A percentile compares a stretch with the other conserved stretches of the same genome.
Conservation (phyloP, 2,888 invertebrate species). For the Terebella lapidaria region DNA sequence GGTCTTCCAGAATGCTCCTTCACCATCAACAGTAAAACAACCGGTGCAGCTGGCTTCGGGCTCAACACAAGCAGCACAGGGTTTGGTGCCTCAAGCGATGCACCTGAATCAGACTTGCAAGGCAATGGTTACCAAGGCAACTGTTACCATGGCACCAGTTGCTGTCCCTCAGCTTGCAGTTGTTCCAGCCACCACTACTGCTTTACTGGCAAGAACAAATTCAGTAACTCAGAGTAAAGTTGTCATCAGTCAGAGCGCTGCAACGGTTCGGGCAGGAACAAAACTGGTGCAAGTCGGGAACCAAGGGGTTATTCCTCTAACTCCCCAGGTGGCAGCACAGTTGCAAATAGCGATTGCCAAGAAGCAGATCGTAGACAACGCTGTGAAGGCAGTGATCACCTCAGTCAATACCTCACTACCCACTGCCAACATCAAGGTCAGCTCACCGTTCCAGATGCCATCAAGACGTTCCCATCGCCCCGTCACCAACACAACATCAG, state of each 20-base stretch:
- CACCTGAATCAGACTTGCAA: background rate
- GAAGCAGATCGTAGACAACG: slow-evolving; percentile 27
- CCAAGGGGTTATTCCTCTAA: background rate
- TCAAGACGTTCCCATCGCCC: slow-evolving; percentile 9
- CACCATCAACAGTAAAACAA: background rate
- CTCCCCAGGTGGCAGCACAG: slow-evolving; percentile 2
- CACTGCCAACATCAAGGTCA: slow-evolving; percentile 42
- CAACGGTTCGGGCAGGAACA: too few species aligned
- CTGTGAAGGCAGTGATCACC: slow-evolving; percentile 33
- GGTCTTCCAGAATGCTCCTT: background rate
- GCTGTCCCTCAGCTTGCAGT: too few species aligned
- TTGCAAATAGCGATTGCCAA: slow-evolving; percentile 1
- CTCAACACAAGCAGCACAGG: background rate
- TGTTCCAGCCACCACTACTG: too few species aligned
- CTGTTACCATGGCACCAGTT: background rate
- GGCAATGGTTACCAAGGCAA: background rate
- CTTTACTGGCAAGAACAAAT: background rate
- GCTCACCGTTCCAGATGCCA: slow-evolving; percentile 35
- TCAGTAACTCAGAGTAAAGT: background rate
- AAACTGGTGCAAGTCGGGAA: background rate
- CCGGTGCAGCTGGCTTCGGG: background rate
- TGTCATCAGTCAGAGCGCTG: background rate
- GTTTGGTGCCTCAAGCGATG: background rate
- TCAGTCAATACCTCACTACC: slow-evolving; percentile 39
- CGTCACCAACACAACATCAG: slow-evolving; percentile 1